phyloP scores from a whole-genome alignment of 92 coral and sea anemone species.

The Bergia sp. region DNA sequence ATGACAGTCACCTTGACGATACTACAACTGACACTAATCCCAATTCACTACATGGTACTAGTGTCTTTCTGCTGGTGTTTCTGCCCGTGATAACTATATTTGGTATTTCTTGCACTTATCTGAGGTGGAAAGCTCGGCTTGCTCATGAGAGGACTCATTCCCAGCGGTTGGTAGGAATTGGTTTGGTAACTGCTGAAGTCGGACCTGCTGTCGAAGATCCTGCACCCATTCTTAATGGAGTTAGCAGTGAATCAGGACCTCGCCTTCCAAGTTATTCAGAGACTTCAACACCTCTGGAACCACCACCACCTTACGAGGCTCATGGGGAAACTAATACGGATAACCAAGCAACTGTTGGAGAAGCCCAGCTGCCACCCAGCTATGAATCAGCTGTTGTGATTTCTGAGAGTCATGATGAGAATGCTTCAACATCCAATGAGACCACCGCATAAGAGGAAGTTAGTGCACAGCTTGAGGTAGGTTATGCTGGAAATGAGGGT shows the following conservation, averaged over 20 bases:
- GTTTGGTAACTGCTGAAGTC: conserved; percentile 15
- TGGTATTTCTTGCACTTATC: conserved; percentile 20
- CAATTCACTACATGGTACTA: background rate
- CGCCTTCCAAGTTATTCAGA: conserved; percentile 32
- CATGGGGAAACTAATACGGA: background rate
- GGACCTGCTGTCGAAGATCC: conserved; percentile 37
- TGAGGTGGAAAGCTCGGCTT: conserved; percentile 35
- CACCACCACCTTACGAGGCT: conserved; percentile 34
- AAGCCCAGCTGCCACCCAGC: conserved; percentile 26
- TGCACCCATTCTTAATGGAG: conserved; percentile 5
- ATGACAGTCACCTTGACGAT: background rate
- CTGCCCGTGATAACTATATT: conserved; percentile 31
- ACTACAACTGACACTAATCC: background rate
- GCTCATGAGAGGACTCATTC: background rate
- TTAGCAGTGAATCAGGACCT: background rate
- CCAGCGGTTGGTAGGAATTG: background rate
- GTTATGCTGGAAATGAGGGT: background rate
- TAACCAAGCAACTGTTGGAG: background rate
- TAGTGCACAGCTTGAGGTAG: background rate
- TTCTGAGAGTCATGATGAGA: background rate
- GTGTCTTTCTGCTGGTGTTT: conserved; percentile 32
- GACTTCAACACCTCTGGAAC: conserved; percentile 26
- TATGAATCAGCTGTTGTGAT: background rate
- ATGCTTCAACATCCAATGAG: background rate
- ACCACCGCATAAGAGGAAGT: background rate